Evolutionary conservation across 1,140 invertebrate genomes (phyloP), one percentile per base, ranked within the genome.

Genomic region (Drosophila trapezifrons): DNA sequence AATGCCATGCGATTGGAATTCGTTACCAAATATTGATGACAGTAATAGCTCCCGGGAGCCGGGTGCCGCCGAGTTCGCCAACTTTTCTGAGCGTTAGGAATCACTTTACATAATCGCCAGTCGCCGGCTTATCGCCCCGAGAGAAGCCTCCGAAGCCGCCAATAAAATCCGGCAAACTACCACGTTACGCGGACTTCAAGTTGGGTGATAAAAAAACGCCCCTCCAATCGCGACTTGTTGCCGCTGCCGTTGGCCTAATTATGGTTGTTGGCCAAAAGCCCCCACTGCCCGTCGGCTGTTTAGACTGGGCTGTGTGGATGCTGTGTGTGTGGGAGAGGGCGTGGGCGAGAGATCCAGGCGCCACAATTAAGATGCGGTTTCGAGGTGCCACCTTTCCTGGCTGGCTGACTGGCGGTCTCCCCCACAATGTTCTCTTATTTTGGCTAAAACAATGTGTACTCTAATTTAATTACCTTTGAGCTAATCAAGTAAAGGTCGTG

Each of bases 11-110:
- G 59, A 67, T 63, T 73, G 83, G 83, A 72, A 86, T 86, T 87
- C 85, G 79, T 86, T 87, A 76, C 82, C 82, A 86, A 86, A 87
- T 86, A 87, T 87, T 78, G 71, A 79, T 82, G 78, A 78, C 78
- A 87, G 71, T 81, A 59, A 60, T 54, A 66, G 63, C 43, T n/a
- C 57, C 32, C 32, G 20, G 51, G 51, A 20, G 51, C 32, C n/a
- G n/a, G n/a, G n/a, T 32, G 32, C 49, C 29, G 29, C 42, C 25
- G 32, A 67, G 13, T 64, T 65, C 40, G 15, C 60, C 45, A 47
- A 46, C 52, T 78, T 86, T 54, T 65, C 60, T 71, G 46, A 42
- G 43, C 12, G 17, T 40, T 74, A 84, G 73, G 79, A 83, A 76
- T 75, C 43, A 59, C 18, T 59, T 72, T 76, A 83, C 56, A 72